Conservation (phyloP, 2,797 vertebrate species). For the Crenichthys baileyi region DNA sequence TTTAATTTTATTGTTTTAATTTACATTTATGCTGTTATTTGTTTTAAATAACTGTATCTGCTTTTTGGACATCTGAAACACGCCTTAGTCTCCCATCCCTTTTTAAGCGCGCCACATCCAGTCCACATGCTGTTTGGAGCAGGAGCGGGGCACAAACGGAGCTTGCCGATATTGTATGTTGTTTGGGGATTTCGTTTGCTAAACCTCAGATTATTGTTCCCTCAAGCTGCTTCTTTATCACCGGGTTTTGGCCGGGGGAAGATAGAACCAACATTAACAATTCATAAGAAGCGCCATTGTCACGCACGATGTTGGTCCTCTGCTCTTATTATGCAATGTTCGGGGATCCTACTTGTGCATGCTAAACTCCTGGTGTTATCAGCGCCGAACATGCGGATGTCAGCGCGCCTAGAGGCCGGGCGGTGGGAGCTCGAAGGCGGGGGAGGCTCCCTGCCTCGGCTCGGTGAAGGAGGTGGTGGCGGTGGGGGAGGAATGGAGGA, state of each 20-base stretch:
- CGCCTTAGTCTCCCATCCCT: neutral
- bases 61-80: neutral
- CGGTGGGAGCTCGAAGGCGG: constrained; percentile 55
- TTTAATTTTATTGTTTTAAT: neutral
- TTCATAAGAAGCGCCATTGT: constrained; percentile 75
- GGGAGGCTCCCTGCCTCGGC: constrained; percentile 40
- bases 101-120: neutral
- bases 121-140: constrained; percentile 12
- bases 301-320: constrained; percentile 54
- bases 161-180: constrained; percentile 45
- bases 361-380: constrained; percentile 74
- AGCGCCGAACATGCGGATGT: constrained; percentile 74
- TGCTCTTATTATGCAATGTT: constrained; percentile 62
- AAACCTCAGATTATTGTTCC: constrained; percentile 78
- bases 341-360: constrained; percentile 47
- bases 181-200: constrained; percentile 68
- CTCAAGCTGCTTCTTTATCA: constrained; percentile 76
- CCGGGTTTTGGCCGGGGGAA: constrained; percentile 60
- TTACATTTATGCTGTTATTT: neutral
- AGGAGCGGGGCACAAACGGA: constrained; percentile 26
- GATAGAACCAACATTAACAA: constrained; percentile 75
- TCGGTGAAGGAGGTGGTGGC: constrained; percentile 38
- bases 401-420: constrained; percentile 65
- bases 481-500: neutral
- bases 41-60: neutral